A percentile compares a stretch with the other conserved stretches of the same genome.
These are phyloP conservation scores for Seira sanloemensis DNA, from an alignment of 2,888 invertebrate genomes.

Conservation along the genomic window DNA sequence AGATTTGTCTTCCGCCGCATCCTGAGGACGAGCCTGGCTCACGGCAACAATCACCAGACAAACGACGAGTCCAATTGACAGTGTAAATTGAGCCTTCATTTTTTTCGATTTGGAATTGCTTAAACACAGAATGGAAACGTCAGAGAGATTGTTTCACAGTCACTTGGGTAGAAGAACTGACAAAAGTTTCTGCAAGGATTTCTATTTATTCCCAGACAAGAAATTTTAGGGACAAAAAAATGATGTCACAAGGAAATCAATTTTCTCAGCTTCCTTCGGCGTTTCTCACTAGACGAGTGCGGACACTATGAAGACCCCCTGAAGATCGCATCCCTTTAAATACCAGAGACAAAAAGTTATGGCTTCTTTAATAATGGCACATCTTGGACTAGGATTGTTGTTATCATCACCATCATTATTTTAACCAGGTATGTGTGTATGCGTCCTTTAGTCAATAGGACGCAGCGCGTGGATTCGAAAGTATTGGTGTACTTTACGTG, in stretches of 20 bases:
- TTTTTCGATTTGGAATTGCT: neutral
- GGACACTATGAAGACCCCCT: conserved; percentile 40
- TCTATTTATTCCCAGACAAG: neutral
- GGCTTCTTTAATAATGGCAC: too few relatives aligned
- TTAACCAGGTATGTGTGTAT: neutral
- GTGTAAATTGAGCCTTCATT: conserved; percentile 25
- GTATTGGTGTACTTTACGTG: neutral
- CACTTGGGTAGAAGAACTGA: neutral
- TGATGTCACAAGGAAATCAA: too few relatives aligned
- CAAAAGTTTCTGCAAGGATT: neutral
- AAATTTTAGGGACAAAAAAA: neutral
- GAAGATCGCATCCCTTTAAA: conserved; percentile 38
- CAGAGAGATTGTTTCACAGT: neutral
- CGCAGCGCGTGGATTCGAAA: neutral
- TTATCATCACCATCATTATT: too few relatives aligned
- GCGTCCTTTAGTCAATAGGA: too few relatives aligned
- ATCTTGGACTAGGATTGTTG: too few relatives aligned
- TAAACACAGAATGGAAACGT: neutral
- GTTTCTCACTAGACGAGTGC: neutral
- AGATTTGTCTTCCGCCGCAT: conserved; percentile 48
- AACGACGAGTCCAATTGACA: conserved; percentile 7
- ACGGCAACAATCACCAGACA: conserved; percentile 10
- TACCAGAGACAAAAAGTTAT: neutral
- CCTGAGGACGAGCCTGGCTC: conserved; percentile 41
- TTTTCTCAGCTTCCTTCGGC: too few relatives aligned